Conservation (phyloP, 2,888 invertebrate species). For the Pandemis heparana region DNA sequence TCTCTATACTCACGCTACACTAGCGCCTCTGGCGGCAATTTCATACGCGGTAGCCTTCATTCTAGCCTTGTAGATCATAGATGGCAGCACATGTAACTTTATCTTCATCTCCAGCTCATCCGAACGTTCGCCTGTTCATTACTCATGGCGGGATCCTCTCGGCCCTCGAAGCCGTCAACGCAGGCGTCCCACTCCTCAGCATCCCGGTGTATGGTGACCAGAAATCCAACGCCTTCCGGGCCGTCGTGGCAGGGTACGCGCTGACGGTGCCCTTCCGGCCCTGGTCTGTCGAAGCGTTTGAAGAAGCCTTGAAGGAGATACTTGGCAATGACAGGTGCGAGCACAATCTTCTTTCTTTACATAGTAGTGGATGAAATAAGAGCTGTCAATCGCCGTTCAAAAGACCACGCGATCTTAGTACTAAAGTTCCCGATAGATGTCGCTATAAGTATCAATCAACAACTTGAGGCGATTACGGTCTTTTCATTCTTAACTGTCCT, state of each 20-base stretch:
- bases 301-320: slow-evolving; percentile 55
- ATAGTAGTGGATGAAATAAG: no score
- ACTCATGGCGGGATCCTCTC: slow-evolving; percentile 62
- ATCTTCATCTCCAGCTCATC: slow-evolving; percentile 52
- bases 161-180: slow-evolving; percentile 54
- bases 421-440: no score
- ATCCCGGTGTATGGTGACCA: slow-evolving; percentile 72
- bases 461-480: no score
- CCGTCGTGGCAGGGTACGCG: slow-evolving; percentile 57
- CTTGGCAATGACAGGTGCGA: slow-evolving; percentile 55
- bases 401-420: no score
- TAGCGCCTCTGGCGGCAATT: no score
- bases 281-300: slow-evolving; percentile 52
- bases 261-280: slow-evolving; percentile 51
- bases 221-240: slow-evolving; percentile 60
- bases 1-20: no score
- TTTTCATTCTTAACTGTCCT: no score
- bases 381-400: no score
- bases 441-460: no score
- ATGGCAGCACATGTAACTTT: background rate
- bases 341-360: background rate
- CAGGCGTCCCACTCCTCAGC: slow-evolving; percentile 66
- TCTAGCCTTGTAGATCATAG: no score
- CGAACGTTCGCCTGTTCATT: slow-evolving; percentile 58
- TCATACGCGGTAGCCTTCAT: no score